Evolutionary conservation across 2,113 vertebrate species (phyloP), one percentile per base, ranked within the genome.

Genomic region (Promerops cafer): DNA sequence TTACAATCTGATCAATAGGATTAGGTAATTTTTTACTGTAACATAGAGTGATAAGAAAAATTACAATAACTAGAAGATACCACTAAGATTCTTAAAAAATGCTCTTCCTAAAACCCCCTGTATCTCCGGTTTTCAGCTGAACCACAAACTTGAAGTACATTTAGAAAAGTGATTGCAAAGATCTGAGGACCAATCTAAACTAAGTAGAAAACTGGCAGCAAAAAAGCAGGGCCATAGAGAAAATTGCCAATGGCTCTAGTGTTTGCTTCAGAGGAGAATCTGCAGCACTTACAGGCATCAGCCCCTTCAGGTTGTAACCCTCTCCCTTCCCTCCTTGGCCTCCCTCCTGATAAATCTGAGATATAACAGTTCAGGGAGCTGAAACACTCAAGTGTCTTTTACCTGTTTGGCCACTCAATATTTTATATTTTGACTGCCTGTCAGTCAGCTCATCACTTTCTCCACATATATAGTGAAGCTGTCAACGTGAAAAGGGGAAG

Each of bases 341-440:
- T 78, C 44, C 24, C 49, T 60, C 47, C 19, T 93, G 60, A 90
- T 68, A 90, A 82, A 83, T 57, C 79, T 83, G 44, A 91, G 66
- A 74, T 57, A 64, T 30, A 84, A 74, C 53, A 57, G 14, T 30
- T 1, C 49, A 47, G 53, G 23, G 61, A 77, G 74, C 57, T 92
- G 59, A 70, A 96, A 83, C 81, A 72, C 64, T 93, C 28, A 82
- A 65, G 63, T 28, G 42, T 89, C 66, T 59, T 91, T 77, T 93
- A 93, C 61, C 44, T 83, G 39, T 60, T 74, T 89, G 79, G 35
- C 65, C 80, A 93, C 76, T 90, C 70, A 83, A 54, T 94, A 93
- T 91, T 97, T 93, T 54, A 22, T 82, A 44, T 92, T 97, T 75
- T 92, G 78, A 93, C 86, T 95, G 87, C 83, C 81, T 94, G 85